Base-by-base conservation (phyloP, 2,113 vertebrate genomes). In the Thamnaconus septentrionalis region DNA sequence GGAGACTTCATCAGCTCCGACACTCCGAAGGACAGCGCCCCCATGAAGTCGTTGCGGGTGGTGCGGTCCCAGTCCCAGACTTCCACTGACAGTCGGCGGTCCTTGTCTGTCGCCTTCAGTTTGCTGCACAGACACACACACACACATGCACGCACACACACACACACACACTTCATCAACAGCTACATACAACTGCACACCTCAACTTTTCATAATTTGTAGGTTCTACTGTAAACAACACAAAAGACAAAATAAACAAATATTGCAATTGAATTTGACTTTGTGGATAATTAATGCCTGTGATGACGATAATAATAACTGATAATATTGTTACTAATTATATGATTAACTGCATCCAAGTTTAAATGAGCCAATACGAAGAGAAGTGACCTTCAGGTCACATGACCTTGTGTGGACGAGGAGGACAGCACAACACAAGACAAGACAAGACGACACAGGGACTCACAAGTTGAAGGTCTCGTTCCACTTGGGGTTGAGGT, bases 31-130 rank as follows among this genome's bases (percentile, higher is more conserved):
- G 97, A 99, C 41, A 98, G 93, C 3, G 96, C 92, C 3, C 97
- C 97, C 97, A 99, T 99, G 88, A 99, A 99, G 89, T 99, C 97
- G 3, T 99, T 99, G 80, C 97, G 90, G 39, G 97, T 98, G 57
- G 97, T 98, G 45, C 97, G 92, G 78, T 99, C 97, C 97, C 97
- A 99, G 86, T 99, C 97, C 96, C 97, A 99, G 58, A 99, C 93
- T 80, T 99, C 97, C 5, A 99, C 91, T 0, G 95, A 96, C 31
- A 99, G 92, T 58, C 97, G 88, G 50, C 97, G 94, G 81, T 98
- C 96, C 87, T 98, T 99, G 81, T 99, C 97, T 4, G 93, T 69
- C 1, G 94, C 85, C 77, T 92, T 98, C 79, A 99, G 89, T 86
- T 98, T 99, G 88, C 97, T 99, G n/a, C 6, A 66, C 69, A 65